phyloP scores from a whole-genome alignment of 1,140 invertebrate genomes.

The Plodia interpunctella region DNA sequence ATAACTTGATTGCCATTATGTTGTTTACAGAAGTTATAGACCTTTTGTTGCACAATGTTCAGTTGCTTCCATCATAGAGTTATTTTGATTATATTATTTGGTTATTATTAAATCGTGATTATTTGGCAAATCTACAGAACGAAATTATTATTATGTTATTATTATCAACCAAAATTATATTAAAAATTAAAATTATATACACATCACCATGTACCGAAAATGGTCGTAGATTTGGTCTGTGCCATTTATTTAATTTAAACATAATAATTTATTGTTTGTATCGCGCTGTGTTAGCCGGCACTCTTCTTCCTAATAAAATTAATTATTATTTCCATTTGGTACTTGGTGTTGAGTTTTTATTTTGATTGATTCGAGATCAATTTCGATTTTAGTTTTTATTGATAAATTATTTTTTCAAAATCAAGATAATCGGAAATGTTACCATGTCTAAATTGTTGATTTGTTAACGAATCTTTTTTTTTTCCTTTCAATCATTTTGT shows the following conservation, averaged over 20 bases:
- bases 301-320: constrained; percentile 51
- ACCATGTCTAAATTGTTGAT: constrained; percentile 37
- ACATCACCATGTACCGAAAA: constrained; percentile 65
- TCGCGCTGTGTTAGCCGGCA: constrained; percentile 45
- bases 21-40: constrained; percentile 57
- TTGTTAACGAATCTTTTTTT: constrained; percentile 25
- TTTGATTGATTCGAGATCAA: constrained; percentile 53
- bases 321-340: constrained; percentile 53
- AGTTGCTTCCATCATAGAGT: constrained; percentile 70
- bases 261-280: constrained; percentile 67
- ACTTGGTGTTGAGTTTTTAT: constrained; percentile 64
- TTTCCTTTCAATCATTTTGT: constrained; percentile 30
- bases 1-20: constrained; percentile 72
- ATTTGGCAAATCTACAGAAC: constrained; percentile 43
- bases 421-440: constrained; percentile 49
- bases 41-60: constrained; percentile 57
- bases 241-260: constrained; percentile 75
- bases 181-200: constrained; percentile 36
- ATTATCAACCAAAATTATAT: constrained; percentile 51
- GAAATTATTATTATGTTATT: constrained; percentile 60
- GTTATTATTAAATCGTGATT: constrained; percentile 57
- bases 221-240: constrained; percentile 67
- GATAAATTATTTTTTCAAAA: constrained; percentile 38
- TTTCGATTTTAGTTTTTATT: constrained; percentile 33
- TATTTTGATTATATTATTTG: constrained; percentile 63